A percentile compares a stretch with the other conserved stretches of the same genome.
Conservation (phyloP, 2,797 vertebrate genomes). For the Microctenopoma steveboyesi region DNA sequence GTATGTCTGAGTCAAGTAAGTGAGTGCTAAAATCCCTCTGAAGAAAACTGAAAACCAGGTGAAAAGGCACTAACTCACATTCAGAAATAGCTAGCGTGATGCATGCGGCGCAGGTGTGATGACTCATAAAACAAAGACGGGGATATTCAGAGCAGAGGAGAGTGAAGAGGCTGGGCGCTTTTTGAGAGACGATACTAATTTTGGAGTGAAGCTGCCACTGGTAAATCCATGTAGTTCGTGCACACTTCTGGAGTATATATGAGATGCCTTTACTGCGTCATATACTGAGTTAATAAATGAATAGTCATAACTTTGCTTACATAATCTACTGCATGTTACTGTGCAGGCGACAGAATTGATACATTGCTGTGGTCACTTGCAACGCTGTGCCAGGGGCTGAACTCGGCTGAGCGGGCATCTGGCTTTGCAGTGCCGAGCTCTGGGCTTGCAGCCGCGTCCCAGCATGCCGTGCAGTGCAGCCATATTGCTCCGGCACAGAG, state of each 20-base stretch:
- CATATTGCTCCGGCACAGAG: slow-evolving; percentile 77
- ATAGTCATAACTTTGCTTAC: background rate
- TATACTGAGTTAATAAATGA: background rate
- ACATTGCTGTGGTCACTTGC: slow-evolving; percentile 24
- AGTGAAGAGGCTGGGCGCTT: background rate
- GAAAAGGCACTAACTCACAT: slow-evolving; percentile 55
- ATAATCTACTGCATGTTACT: slow-evolving; percentile 7
- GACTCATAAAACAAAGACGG: slow-evolving; percentile 67
- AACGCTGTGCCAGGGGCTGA: slow-evolving; percentile 53
- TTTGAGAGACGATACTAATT: slow-evolving; percentile 1
- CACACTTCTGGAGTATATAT: background rate
- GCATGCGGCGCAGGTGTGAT: slow-evolving; percentile 69
- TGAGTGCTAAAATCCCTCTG: slow-evolving; percentile 38
- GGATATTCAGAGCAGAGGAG: slow-evolving; percentile 46
- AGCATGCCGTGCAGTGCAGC: slow-evolving; percentile 71
- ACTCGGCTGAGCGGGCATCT: slow-evolving; percentile 73
- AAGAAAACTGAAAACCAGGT: slow-evolving; percentile 53
- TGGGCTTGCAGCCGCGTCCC: slow-evolving; percentile 73
- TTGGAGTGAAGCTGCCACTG: background rate
- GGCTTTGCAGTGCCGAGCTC: slow-evolving; percentile 60
- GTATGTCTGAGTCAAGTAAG: slow-evolving; percentile 45
- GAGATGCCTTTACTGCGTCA: background rate
- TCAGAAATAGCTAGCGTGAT: slow-evolving; percentile 73
- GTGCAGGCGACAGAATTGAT: slow-evolving; percentile 14
- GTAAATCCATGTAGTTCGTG: background rate